These are phyloP conservation scores for Anhinga anhinga DNA, from an alignment of 2,113 vertebrate genomes.

Conservation along the genomic window DNA sequence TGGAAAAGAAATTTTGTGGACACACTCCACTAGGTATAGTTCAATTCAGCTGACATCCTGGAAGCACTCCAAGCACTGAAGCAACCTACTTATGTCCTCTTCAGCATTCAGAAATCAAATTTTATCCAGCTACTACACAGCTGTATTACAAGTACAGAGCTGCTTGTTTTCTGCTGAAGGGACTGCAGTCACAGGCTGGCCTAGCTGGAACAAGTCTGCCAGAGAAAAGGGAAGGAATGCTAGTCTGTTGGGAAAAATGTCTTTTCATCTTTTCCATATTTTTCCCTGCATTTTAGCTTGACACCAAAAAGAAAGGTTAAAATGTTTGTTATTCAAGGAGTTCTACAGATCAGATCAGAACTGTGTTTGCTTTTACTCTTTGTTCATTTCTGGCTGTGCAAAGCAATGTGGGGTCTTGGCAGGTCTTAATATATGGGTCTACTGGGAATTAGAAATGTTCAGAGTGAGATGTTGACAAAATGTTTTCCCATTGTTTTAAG, in stretches of 20 bases:
- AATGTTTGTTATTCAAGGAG: background rate
- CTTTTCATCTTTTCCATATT: background rate
- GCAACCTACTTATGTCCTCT: background rate
- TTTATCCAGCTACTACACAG: background rate
- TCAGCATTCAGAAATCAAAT: background rate
- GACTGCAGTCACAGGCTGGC: background rate
- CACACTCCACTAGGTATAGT: background rate
- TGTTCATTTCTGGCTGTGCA: background rate
- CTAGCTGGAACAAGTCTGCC: background rate
- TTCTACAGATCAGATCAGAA: background rate
- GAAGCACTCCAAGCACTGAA: background rate
- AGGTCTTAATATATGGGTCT: background rate
- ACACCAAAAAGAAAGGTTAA: slow-evolving; percentile 41
- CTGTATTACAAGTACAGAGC: background rate
- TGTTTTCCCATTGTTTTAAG: slow-evolving; percentile 37
- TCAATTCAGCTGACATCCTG: background rate
- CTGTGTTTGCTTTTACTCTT: background rate
- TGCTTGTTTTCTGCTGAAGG: background rate
- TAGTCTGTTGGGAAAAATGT: background rate
- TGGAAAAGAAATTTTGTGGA: background rate
- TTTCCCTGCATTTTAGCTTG: background rate
- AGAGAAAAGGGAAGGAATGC: background rate
- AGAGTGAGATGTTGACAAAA: slow-evolving; percentile 25
- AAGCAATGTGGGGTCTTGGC: background rate
- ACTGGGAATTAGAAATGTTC: slow-evolving; percentile 31